A percentile compares a stretch with the other conserved stretches of the same genome.
Conservation (phyloP, 2,113 vertebrate genomes). For the Pteropus alecto region DNA sequence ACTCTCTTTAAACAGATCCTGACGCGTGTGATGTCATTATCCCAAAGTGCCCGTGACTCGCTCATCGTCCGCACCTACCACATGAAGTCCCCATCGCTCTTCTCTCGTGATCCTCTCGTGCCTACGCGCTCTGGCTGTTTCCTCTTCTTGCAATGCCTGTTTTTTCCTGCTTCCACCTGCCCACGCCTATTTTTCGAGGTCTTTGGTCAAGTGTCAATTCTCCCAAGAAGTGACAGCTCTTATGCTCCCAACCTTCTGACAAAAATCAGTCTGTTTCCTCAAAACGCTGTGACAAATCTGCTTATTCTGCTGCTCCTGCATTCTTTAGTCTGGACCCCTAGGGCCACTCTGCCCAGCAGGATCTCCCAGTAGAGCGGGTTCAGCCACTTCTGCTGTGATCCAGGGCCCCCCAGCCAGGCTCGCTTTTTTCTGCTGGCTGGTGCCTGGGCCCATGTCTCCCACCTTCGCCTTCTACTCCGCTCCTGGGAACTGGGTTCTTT, state of each 20-base stretch:
- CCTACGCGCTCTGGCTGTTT: accelerated
- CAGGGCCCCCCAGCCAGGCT: accelerated
- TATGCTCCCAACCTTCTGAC: neutral
- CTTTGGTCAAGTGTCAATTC: neutral
- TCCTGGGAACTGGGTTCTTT: neutral
- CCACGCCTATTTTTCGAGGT: neutral
- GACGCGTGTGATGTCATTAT: accelerated
- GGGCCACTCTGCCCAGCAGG: neutral
- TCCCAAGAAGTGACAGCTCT: neutral
- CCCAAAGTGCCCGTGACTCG: neutral
- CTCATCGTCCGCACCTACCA: neutral
- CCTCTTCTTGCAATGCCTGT: neutral
- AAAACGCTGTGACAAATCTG: accelerated
- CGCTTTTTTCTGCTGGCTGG: neutral
- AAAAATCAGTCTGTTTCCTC: neutral
- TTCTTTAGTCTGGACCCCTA: too few relatives aligned
- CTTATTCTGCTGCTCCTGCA: neutral
- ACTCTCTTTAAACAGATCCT: accelerated
- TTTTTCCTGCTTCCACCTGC: neutral
- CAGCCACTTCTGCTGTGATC: accelerated
- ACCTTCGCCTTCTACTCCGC: neutral
- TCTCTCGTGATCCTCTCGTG: neutral
- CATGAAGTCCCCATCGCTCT: accelerated
- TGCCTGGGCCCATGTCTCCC: neutral
- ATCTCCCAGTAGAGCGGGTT: accelerated